A percentile compares a stretch with the other conserved stretches of the same genome.
Evolutionary conservation across 2,888 invertebrate species (phyloP).

Genomic region (Ophioninae sp.): DNA sequence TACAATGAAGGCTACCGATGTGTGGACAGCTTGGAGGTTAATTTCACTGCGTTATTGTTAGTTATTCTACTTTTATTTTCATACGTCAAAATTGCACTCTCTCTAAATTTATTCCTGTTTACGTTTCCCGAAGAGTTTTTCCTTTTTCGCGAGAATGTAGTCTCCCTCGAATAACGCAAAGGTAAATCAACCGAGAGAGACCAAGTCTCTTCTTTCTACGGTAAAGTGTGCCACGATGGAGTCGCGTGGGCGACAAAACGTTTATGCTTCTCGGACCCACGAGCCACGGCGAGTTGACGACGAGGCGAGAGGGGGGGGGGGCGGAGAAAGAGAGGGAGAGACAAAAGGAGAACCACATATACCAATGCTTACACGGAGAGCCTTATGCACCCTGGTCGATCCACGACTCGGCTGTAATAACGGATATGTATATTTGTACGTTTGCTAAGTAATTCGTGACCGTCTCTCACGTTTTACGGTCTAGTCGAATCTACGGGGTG

Average conservation of each 20-base stretch:
- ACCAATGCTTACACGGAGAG: slow-evolving; percentile 16
- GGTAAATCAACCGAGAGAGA: slow-evolving; percentile 27
- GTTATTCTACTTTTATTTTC: background rate
- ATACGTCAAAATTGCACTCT: background rate
- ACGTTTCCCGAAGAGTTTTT: background rate
- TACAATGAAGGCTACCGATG: background rate
- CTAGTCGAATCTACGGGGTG: background rate
- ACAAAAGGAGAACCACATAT: background rate
- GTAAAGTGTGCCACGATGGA: slow-evolving; percentile 58
- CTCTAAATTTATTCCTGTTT: background rate
- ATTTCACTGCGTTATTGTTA: background rate
- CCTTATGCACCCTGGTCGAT: slow-evolving; percentile 51
- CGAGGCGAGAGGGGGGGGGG: slow-evolving; percentile 21
- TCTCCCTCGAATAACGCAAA: slow-evolving; percentile 30
- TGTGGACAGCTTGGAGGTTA: background rate
- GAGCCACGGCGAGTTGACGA: slow-evolving; percentile 11
- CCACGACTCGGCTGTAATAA: slow-evolving; percentile 14
- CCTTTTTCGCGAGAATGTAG: slow-evolving; percentile 1
- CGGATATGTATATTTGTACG: slow-evolving; percentile 35
- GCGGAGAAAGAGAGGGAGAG: background rate
- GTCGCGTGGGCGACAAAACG: slow-evolving; percentile 56
- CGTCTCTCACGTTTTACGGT: background rate
- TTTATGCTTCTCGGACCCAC: slow-evolving; percentile 42
- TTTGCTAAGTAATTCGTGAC: slow-evolving; percentile 8
- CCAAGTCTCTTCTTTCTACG: slow-evolving; percentile 32